Base-by-base conservation (phyloP, 1,140 invertebrate genomes). In the Atopsyche davidsoni region DNA sequence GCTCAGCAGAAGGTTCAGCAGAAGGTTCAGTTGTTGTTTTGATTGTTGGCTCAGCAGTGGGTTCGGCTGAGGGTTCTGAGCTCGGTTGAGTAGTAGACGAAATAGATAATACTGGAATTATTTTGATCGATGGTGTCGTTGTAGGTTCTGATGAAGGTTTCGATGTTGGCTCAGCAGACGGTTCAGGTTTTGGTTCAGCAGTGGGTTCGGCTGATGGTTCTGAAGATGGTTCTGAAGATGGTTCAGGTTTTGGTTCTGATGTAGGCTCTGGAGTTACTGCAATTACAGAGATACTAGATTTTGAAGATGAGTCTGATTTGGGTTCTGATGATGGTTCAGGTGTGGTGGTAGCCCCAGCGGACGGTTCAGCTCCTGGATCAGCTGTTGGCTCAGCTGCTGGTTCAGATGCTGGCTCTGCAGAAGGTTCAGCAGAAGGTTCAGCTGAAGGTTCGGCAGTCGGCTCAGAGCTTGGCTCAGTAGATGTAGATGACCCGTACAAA, bases 301-400 rank as follows among this genome's bases (percentile, higher is more conserved):
- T 57, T 21, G 60, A 50, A 46, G 32, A 17, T n/a, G 62, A 51
- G 50, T 64, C 62, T 16, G 58, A 44, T 11, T 51, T 39, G 11
- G 66, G 59, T 64, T 71, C 62, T 39, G 62, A 55, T 43, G 55
- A 57, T 4, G 64, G 60, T 53, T 68, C 61, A 28, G 62, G 49
- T 38, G 59, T 38, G 16, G 62, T 45, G 47, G 61, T 55, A 19
- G 53, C 47, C 31, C 51, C 23, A 59, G 57, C 40, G 64, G 60
- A 11, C 57, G 59, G 57, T 54, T 66, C 61, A 2, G 56, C 35
- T 16, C 60, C 60, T 11, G 69, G 58, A 52, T 67, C 59, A 2
- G 61, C 25, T 13, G 50, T 52, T 11, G 60, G 62, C 58, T 62
- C 61, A 3, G 45, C 10, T n/a, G 39, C 16, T 22, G 54, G 54